Evolutionary conservation across 2,113 vertebrate genomes (phyloP).

Genomic region (Asarcornis scutulata): DNA sequence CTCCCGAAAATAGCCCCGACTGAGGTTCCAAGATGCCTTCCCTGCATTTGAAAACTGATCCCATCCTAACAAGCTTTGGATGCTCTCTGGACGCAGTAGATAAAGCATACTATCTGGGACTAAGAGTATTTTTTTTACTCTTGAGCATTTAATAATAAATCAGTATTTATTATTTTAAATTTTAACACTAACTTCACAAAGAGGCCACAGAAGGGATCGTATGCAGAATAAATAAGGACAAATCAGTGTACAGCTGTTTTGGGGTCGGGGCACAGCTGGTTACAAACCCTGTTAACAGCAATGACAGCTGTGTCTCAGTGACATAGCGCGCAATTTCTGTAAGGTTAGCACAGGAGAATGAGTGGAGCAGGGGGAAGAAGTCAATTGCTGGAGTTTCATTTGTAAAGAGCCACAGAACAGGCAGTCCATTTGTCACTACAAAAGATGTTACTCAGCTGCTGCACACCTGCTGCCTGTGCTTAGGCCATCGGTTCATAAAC

Average conservation of each 20-base stretch:
- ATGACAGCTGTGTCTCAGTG: neutral
- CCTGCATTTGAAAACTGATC: neutral
- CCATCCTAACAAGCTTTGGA: neutral
- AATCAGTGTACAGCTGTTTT: neutral
- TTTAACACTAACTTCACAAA: neutral
- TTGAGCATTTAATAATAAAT: neutral
- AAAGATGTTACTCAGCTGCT: neutral
- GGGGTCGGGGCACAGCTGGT: neutral
- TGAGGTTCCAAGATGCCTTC: neutral
- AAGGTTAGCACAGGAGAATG: accelerated
- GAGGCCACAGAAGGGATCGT: neutral
- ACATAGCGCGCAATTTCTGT: accelerated
- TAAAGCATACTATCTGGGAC: neutral
- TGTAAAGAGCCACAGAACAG: no score
- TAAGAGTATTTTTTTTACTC: neutral
- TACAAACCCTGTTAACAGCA: neutral
- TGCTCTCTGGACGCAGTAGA: neutral
- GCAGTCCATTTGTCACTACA: neutral
- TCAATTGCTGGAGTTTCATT: neutral
- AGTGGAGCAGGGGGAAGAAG: neutral
- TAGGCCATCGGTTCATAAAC: no score
- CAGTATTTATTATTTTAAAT: neutral
- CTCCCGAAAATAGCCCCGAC: neutral
- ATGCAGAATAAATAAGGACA: neutral
- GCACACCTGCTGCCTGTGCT: neutral